These are phyloP conservation scores for Clarias batrachus DNA, from an alignment of 2,113 vertebrate genomes.

Conservation along the genomic window DNA sequence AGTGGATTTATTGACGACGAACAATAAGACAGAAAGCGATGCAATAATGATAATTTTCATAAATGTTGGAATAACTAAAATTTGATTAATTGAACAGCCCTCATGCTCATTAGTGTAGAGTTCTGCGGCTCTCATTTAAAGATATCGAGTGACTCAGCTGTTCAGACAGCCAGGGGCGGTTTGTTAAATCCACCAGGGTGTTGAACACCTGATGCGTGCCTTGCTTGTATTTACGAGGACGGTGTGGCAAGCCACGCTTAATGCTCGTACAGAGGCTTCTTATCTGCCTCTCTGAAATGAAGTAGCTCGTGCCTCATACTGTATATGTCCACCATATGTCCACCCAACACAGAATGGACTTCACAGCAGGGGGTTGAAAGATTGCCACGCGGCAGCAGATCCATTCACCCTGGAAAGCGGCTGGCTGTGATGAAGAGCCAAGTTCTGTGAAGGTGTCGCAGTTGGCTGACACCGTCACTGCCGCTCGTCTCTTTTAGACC, in stretches of 20 bases:
- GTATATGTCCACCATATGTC: not conserved
- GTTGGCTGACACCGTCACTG: not conserved
- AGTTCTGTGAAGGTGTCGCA: not conserved
- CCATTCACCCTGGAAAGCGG: slow-evolving; percentile 1
- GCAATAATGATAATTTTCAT: no score
- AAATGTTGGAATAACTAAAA: no score
- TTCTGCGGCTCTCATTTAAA: not conserved
- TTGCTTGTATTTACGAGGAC: not conserved
- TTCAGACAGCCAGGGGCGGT: not conserved
- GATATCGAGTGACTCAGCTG: not conserved
- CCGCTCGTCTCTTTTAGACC: not conserved
- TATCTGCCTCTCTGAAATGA: not conserved
- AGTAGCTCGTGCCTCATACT: not conserved
- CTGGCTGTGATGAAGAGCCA: not conserved
- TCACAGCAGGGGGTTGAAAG: not conserved
- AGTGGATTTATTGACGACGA: no score
- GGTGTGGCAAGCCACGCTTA: not conserved
- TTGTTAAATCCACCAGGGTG: not conserved
- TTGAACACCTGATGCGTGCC: not conserved
- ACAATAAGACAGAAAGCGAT: no score
- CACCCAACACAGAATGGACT: not conserved
- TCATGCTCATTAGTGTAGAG: not conserved
- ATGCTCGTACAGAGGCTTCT: not conserved
- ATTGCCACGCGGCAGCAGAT: not conserved
- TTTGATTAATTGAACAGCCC: no score